Base-by-base conservation (phyloP, 2,888 invertebrate species). In the Phragmatobia fuliginosa region DNA sequence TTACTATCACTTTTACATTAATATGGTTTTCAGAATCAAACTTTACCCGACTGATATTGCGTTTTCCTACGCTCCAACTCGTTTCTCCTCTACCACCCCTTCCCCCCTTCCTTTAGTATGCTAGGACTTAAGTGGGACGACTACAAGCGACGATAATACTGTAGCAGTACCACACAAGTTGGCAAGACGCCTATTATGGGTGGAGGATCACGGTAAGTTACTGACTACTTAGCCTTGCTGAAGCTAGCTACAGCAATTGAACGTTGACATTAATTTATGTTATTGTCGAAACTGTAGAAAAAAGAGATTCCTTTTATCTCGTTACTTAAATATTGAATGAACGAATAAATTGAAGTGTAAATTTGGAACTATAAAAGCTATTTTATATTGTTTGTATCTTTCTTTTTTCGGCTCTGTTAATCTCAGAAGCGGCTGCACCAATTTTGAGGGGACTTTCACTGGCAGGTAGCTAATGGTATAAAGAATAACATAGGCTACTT, bases 191-290 rank as follows among this genome's bases (percentile, higher is more conserved):
- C 63, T 33, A 64, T n/a, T 32, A n/a, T 8, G 63, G 63, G 10
- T 33, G 63, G n/a, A 63, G 31, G 18, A 31, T 18, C 62, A 25
- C n/a, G 49, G 32, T 64, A 33, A 64, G 33, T 49, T 64, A 32
- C n/a, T 16, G 74, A 68, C 32, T 32, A 61, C 71, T 14, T 62
- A 66, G 28, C 62, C 25, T n/a, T 32, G 49, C 32, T 8, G 16
- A 1, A 25, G 32, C 18, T 32, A 32, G 16, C 21, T 28, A 62
- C 36, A 38, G 61, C 25, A 28, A 38, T 62, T 62, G 3, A 1
- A 1, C 7, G 18, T 28, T 14, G 28, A 14, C 1, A 56, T 28
- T 56, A 14, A 56, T 56, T 14, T 14, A 56, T 16, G 14, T 28
- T 56, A 28, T 14, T 56, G 28, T 28, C 3, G 4, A 28, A 25